Evolutionary conservation across 2,797 vertebrate genomes (phyloP).

Genomic region (Distichodus sexfasciatus): DNA sequence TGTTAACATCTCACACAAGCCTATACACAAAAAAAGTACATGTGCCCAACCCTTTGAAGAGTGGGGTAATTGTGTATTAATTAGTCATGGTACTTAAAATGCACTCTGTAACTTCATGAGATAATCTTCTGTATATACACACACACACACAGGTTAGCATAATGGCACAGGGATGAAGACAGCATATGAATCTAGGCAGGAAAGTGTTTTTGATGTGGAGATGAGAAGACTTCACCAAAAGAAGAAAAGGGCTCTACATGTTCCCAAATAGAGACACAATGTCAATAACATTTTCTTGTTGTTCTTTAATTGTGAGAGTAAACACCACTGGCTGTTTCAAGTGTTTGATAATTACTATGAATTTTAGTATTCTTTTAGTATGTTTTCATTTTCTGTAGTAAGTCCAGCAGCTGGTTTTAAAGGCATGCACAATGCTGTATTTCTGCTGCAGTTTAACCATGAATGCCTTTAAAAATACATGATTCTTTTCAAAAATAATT

Average conservation of each 20-base stretch:
- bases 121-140: constrained; percentile 4
- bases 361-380: constrained; percentile 7
- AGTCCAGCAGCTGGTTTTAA: neutral
- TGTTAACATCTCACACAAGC: neutral
- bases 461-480: neutral
- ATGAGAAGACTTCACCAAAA: neutral
- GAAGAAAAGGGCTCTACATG: neutral
- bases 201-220: constrained; percentile 13
- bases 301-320: neutral
- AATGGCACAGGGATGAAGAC: neutral
- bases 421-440: neutral
- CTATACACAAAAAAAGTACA: neutral
- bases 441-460: neutral
- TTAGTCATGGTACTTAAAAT: constrained; percentile 8
- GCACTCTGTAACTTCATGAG: neutral
- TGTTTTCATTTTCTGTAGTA: constrained; percentile 12
- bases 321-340: constrained; percentile 9
- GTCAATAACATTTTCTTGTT: constrained; percentile 6
- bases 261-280: neutral
- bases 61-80: neutral
- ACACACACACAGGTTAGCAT: neutral
- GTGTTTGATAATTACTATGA: constrained; percentile 15
- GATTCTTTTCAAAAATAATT: too few species aligned
- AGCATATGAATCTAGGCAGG: neutral
- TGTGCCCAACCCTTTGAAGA: neutral